Evolutionary conservation across 2,113 vertebrate genomes (phyloP).

Genomic region (Pygoscelis adeliae): DNA sequence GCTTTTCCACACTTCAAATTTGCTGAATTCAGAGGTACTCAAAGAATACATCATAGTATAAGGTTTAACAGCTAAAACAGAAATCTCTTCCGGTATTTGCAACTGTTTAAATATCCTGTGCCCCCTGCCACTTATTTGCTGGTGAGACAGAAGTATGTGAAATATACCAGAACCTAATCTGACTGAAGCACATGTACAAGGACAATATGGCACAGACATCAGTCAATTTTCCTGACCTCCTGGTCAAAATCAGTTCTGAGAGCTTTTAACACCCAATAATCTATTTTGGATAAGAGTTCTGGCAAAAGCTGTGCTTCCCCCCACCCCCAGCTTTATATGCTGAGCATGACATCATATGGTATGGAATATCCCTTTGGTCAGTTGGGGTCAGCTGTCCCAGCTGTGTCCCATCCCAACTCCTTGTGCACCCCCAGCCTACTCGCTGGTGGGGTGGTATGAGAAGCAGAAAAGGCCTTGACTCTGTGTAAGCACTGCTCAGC

Average conservation of each 20-base stretch:
- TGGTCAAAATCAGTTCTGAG: not conserved
- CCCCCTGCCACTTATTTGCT: not conserved
- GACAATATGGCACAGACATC: not conserved
- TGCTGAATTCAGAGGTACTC: not conserved
- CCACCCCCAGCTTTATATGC: too few relatives aligned
- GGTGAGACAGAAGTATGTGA: not conserved
- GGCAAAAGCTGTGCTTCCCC: not conserved
- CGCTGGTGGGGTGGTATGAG: too few relatives aligned
- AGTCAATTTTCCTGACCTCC: not conserved
- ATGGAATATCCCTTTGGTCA: too few relatives aligned
- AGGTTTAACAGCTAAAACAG: not conserved
- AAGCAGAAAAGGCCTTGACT: too few relatives aligned
- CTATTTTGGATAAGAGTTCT: not conserved
- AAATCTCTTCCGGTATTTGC: not conserved
- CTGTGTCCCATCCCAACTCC: too few relatives aligned
- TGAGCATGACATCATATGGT: too few relatives aligned
- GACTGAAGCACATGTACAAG: not conserved
- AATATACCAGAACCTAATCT: not conserved
- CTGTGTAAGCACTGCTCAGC: too few relatives aligned
- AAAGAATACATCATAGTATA: not conserved
- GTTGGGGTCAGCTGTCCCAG: too few relatives aligned
- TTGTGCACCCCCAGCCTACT: too few relatives aligned
- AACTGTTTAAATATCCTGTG: not conserved
- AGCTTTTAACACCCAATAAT: not conserved
- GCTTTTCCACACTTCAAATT: not conserved